Percentiles rank a stretch among this genome's conserved stretches.
These are phyloP conservation scores for Tridacna gigas DNA, from an alignment of 2,888 invertebrate genomes.

Conservation along the genomic window DNA sequence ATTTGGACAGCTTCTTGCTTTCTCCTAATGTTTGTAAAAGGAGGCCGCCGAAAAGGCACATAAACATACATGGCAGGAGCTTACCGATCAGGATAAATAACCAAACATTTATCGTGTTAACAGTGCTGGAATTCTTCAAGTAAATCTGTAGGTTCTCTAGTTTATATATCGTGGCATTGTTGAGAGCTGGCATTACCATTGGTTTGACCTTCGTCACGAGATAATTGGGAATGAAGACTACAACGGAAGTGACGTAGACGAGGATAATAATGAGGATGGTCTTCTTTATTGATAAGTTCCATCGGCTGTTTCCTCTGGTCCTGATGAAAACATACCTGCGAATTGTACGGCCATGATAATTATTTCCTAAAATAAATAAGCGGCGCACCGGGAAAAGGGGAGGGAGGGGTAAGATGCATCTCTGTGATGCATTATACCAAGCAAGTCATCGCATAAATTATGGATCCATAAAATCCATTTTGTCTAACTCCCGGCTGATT, in stretches of 20 bases:
- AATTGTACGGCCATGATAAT: not conserved
- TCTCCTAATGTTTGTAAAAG: slow-evolving; percentile 84
- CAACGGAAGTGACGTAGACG: slow-evolving; percentile 71
- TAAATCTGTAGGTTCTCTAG: slow-evolving; percentile 60
- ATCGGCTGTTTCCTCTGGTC: slow-evolving; percentile 63
- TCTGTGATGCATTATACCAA: too few relatives aligned
- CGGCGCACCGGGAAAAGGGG: too few relatives aligned
- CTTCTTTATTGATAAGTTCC: slow-evolving; percentile 51
- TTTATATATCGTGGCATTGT: slow-evolving; percentile 66
- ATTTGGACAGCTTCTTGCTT: slow-evolving; percentile 70
- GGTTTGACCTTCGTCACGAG: slow-evolving; percentile 65
- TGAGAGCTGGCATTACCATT: slow-evolving; percentile 14
- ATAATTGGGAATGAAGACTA: slow-evolving; percentile 79
- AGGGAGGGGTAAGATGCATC: too few relatives aligned
- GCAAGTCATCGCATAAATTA: too few relatives aligned
- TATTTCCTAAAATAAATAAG: too few relatives aligned
- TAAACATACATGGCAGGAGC: slow-evolving; percentile 93
- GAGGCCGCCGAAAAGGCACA: slow-evolving; percentile 89
- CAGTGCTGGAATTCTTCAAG: slow-evolving; percentile 43
- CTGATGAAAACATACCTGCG: slow-evolving; percentile 67
- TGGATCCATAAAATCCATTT: too few relatives aligned
- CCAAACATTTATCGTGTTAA: slow-evolving; percentile 89
- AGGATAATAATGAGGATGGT: slow-evolving; percentile 88
- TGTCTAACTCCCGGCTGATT: too few relatives aligned
- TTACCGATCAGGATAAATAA: slow-evolving; percentile 96